Evolutionary conservation across 2,888 invertebrate species (phyloP).

Genomic region (Cecidostiba fungosa): DNA sequence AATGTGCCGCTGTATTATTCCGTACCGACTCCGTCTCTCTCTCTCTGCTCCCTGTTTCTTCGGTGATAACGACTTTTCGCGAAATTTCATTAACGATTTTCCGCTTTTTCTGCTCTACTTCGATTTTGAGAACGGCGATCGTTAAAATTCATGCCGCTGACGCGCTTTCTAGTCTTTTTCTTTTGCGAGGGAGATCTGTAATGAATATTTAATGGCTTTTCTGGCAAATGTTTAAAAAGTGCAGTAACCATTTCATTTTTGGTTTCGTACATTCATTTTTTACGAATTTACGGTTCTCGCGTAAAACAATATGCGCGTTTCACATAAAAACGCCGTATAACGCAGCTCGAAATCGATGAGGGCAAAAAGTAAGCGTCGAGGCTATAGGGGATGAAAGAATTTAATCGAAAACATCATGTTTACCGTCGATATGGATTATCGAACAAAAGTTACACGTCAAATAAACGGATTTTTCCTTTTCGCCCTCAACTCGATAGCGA

Average conservation of each 20-base stretch:
- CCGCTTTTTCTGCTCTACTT: background rate
- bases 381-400: background rate
- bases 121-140: background rate
- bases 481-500: background rate
- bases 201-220: background rate
- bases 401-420: background rate
- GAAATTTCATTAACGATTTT: conserved; percentile 48
- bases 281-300: too few species aligned
- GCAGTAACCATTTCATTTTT: too few species aligned
- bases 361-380: too few species aligned
- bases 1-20: conserved; percentile 59
- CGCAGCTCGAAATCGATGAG: too few species aligned
- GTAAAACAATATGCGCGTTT: background rate
- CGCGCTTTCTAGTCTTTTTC: background rate
- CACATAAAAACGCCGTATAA: background rate
- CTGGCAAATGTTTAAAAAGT: too few species aligned
- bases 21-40: conserved; percentile 60
- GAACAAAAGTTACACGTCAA: background rate
- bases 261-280: too few species aligned
- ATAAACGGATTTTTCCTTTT: background rate
- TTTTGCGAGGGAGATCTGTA: background rate
- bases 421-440: background rate
- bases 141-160: background rate
- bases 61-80: conserved; percentile 31
- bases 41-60: conserved; percentile 52